Conservation (phyloP, 2,113 vertebrate genomes). For the Falco punctatus region DNA sequence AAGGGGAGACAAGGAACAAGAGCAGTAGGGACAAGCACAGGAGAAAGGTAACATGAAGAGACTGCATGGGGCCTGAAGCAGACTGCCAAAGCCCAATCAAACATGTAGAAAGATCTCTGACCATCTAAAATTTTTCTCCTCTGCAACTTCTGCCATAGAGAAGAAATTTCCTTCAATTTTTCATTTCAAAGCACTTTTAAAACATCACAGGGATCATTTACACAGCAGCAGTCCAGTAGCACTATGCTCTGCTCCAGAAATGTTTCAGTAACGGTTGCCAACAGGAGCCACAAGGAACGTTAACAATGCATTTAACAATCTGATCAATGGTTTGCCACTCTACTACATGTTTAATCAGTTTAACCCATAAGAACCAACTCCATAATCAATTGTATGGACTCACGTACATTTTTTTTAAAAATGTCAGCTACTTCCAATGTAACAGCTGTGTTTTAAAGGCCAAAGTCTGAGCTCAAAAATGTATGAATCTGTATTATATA, state of each 20-base stretch:
- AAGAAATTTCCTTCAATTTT: constrained; percentile 18
- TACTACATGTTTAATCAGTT: neutral
- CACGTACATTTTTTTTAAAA: neutral
- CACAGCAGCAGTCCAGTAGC: neutral
- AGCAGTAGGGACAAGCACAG: neutral
- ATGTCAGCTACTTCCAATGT: neutral
- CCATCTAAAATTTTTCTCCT: neutral
- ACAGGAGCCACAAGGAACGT: neutral
- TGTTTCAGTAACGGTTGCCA: neutral
- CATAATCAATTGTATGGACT: neutral
- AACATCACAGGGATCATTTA: neutral
- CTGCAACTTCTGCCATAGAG: neutral
- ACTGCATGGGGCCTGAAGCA: neutral
- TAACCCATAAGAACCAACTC: neutral
- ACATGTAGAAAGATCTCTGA: neutral
- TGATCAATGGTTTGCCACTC: neutral
- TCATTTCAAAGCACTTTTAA: constrained; percentile 20
- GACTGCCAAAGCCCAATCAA: neutral
- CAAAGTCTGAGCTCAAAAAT: neutral
- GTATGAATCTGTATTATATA: neutral
- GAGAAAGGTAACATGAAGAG: neutral
- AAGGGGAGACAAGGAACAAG: neutral
- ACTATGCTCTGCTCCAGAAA: neutral
- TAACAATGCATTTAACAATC: neutral
- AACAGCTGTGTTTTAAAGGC: neutral